Evolutionary conservation across 2,888 invertebrate species (phyloP), one percentile per base, ranked within the genome.

Genomic region (Meiosimyza platycephala): DNA sequence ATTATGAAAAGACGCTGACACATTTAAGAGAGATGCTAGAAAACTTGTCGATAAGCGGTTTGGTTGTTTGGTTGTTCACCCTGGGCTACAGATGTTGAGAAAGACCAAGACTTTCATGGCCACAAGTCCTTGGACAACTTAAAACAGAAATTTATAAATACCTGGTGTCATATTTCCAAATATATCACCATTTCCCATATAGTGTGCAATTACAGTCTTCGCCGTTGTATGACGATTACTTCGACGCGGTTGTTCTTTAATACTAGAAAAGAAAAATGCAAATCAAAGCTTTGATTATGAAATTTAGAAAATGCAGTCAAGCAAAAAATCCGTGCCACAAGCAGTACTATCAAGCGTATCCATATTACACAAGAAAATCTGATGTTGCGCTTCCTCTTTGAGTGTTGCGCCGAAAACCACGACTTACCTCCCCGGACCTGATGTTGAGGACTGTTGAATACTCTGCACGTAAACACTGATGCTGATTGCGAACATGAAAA

Each of bases 131-230:
- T 9, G 47, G 40, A 65, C 75, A 77, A 82, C 22, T 66, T 33
- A 88, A 93, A 11, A 9, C 16, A 28, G n/a, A 65, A 62, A 62
- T 59, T 63, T 15, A 11, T 71, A 73, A 70, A 60, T 75, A 86
- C 94, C 94, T 88, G 92, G 90, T 73, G 95, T 93, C 77, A 95
- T 90, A 84, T 95, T 95, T 47, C 92, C 91, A 82, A 94, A 94
- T 74, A 93, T 91, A 82, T 93, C 93, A 68, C 91, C 91, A 77
- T 94, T 93, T 64, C 96, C 96, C 80, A 95, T 91, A 86, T 95
- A 97, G 87, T 95, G 95, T 1, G 96, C 96, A 33, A 97, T 94
- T 7, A 95, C 94, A 76, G 84, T 85, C 77, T 83, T 84, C 2
- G 70, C 51, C 22, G 70, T 70, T 52, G 70, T 69, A 7, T 33